These are phyloP conservation scores for Orthosia gothica DNA, from an alignment of 2,888 invertebrate species.

Conservation along the genomic window DNA sequence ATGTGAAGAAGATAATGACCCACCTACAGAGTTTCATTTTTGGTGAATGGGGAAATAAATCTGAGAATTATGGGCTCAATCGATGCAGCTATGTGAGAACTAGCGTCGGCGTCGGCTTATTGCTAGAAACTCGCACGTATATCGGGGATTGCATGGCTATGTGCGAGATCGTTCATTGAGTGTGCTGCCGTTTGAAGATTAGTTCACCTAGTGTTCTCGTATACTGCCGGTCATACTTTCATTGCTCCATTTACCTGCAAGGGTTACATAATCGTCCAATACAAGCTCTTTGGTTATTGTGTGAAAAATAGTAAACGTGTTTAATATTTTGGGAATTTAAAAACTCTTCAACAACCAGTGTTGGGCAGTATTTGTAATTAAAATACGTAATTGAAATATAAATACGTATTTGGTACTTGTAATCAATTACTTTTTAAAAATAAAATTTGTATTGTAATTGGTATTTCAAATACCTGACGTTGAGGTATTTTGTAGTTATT, in stretches of 20 bases:
- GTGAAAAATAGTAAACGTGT: not conserved
- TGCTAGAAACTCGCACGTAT: slow-evolving; percentile 12
- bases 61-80: slow-evolving; percentile 14
- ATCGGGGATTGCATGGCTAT: slow-evolving; percentile 9
- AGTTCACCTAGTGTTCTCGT: slow-evolving; percentile 29
- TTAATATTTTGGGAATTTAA: not conserved
- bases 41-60: slow-evolving; percentile 40
- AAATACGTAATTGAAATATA: slow-evolving; percentile 74
- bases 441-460: no score
- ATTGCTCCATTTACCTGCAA: slow-evolving; percentile 15
- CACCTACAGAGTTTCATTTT: slow-evolving; percentile 40
- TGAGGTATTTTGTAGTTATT: no score
- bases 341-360: not conserved
- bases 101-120: slow-evolving; percentile 2
- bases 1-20: slow-evolving; percentile 36
- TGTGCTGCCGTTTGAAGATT: slow-evolving; percentile 41
- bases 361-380: slow-evolving; percentile 62
- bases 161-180: slow-evolving; percentile 10
- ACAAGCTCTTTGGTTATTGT: not conserved
- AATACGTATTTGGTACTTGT: slow-evolving; percentile 40
- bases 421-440: slow-evolving; percentile 3
- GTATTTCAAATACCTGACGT: no score
- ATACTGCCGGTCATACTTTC: slow-evolving; percentile 17
- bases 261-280: not conserved
- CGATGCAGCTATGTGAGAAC: not conserved